Conservation (phyloP, 2,888 invertebrate species). For the Coenonympha glycerion region DNA sequence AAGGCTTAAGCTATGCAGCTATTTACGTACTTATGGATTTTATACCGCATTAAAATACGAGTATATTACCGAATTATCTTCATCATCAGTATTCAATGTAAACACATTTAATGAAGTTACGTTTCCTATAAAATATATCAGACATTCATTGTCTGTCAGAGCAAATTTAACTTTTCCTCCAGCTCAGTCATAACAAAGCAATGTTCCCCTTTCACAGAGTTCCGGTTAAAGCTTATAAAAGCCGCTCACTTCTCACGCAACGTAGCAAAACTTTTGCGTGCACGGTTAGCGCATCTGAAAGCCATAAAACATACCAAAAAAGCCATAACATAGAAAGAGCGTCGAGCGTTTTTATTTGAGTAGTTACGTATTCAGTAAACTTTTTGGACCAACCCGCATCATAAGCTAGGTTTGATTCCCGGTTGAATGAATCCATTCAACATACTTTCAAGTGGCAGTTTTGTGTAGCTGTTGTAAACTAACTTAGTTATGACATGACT, state of each 20-base stretch:
- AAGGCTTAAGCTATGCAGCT: no score
- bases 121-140: neutral
- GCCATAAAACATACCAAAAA: neutral
- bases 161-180: conserved; percentile 8
- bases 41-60: neutral
- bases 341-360: neutral
- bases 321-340: neutral
- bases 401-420: neutral
- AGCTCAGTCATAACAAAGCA: conserved; percentile 2
- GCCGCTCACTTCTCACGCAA: conserved; percentile 19
- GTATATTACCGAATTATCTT: neutral
- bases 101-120: neutral
- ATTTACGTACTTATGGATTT: no score
- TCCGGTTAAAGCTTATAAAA: conserved; percentile 14
- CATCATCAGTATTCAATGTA: no score
- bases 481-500: neutral
- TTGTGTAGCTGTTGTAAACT: neutral
- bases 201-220: conserved; percentile 7
- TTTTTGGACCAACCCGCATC: neutral
- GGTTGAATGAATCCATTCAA: neutral
- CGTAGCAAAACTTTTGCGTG: conserved; percentile 9
- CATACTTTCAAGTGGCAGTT: neutral
- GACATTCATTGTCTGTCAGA: conserved; percentile 2
- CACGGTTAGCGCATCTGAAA: neutral
- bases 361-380: neutral